Conservation (phyloP, 2,888 invertebrate genomes). For the Heteromurus nitidus region DNA sequence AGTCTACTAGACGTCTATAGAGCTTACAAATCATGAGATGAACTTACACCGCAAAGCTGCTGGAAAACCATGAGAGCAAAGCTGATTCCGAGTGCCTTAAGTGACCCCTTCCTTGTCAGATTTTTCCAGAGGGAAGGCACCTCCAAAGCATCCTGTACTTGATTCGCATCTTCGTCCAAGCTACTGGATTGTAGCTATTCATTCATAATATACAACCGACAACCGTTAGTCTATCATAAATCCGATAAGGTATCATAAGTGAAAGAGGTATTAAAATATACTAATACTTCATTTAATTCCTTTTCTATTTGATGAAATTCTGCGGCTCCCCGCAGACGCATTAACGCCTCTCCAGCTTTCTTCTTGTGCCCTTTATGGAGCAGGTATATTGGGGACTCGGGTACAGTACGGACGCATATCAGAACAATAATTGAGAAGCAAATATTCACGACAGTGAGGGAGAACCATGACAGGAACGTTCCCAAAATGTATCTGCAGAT, state of each 20-base stretch:
- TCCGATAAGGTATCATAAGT: no score
- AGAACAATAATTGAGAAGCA: slow-evolving; percentile 84
- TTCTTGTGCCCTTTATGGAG: slow-evolving; percentile 76
- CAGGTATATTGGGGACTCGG: no score
- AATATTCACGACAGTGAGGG: slow-evolving; percentile 82
- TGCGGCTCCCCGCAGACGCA: slow-evolving; percentile 84
- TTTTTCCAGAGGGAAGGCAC: slow-evolving; percentile 43
- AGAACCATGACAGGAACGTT: slow-evolving; percentile 80
- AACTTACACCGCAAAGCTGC: slow-evolving; percentile 61
- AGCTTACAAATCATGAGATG: not conserved
- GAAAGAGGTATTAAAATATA: not conserved
- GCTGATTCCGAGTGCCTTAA: slow-evolving; percentile 55
- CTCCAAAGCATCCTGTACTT: slow-evolving; percentile 21
- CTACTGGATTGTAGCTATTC: slow-evolving; percentile 43
- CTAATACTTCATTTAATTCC: slow-evolving; percentile 78
- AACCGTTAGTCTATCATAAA: no score
- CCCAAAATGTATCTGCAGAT: slow-evolving; percentile 83
- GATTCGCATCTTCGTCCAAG: no score
- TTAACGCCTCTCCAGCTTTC: slow-evolving; percentile 83
- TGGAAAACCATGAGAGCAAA: slow-evolving; percentile 60
- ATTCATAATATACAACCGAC: no score
- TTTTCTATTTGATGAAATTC: slow-evolving; percentile 82
- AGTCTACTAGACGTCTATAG: no score
- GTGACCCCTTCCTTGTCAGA: slow-evolving; percentile 43
- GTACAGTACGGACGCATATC: slow-evolving; percentile 86